Evolutionary conservation across 1,140 invertebrate species (phyloP).

Genomic region (Saxidomus purpurata): DNA sequence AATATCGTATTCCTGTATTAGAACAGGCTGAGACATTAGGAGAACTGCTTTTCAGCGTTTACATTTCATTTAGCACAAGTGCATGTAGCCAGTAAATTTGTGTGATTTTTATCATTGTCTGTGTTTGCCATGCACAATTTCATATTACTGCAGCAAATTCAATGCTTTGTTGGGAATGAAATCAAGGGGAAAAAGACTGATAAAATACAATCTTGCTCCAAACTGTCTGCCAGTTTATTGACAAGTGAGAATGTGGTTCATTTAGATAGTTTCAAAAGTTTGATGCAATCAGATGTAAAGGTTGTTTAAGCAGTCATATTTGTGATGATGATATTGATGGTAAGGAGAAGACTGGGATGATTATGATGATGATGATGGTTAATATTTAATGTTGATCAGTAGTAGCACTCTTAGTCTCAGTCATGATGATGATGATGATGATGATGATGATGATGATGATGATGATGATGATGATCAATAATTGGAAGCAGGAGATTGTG

Average conservation of each 20-base stretch:
- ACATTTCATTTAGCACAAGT: background rate
- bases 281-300: no score
- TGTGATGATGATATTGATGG: no score
- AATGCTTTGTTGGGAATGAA: conserved; percentile 3
- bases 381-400: no score
- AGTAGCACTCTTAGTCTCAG: no score
- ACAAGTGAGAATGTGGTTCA: background rate
- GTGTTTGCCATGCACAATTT: background rate
- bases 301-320: no score
- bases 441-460: no score
- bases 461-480: no score
- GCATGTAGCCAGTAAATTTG: background rate
- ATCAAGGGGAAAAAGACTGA: conserved; percentile 11
- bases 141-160: background rate
- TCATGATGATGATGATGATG: no score
- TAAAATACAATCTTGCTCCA: background rate
- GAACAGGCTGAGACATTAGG: background rate
- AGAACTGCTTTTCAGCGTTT: background rate
- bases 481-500: no score
- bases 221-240: background rate
- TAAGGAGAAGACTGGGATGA: no score
- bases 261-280: no score
- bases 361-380: no score
- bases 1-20: background rate
- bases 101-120: background rate